Percentiles rank a stretch among this genome's conserved stretches.
phyloP scores from a whole-genome alignment of 2,797 vertebrate genomes.

The Amphiprion clarkii region DNA sequence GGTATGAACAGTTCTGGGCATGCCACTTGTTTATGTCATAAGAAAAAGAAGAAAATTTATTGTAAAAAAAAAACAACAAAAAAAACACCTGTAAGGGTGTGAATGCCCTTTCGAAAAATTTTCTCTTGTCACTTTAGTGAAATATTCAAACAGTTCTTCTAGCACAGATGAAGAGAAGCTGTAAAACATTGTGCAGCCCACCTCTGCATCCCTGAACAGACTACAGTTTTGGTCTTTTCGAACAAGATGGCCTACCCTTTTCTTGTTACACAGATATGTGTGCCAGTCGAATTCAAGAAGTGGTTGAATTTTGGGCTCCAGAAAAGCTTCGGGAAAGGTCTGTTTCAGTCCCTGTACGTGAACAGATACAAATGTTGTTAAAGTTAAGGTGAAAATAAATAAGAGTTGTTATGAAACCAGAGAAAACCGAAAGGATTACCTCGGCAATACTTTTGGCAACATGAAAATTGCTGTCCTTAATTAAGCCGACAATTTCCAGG shows the following conservation, averaged over 20 bases:
- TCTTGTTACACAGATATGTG: conserved; percentile 74
- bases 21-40: too few relatives aligned
- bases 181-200: too few relatives aligned
- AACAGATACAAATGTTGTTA: neutral
- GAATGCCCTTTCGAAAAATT: too few relatives aligned
- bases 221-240: neutral
- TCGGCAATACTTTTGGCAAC: conserved; percentile 77
- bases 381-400: neutral
- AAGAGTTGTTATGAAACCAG: neutral
- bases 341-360: conserved; percentile 75
- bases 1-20: too few relatives aligned
- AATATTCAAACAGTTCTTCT: too few relatives aligned
- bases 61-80: too few relatives aligned
- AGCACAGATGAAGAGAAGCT: too few relatives aligned
- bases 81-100: too few relatives aligned
- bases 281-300: conserved; percentile 84
- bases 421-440: conserved; percentile 64
- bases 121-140: too few relatives aligned
- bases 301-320: conserved; percentile 72
- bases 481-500: conserved; percentile 77
- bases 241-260: conserved; percentile 66
- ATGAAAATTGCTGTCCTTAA: conserved; percentile 79
- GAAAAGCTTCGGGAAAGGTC: conserved; percentile 75
- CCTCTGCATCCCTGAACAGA: too few relatives aligned
- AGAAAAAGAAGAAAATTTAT: too few relatives aligned